A percentile compares a stretch with the other conserved stretches of the same genome.
Conservation (phyloP, 1,140 invertebrate genomes). For the Heliconius hermathena region DNA sequence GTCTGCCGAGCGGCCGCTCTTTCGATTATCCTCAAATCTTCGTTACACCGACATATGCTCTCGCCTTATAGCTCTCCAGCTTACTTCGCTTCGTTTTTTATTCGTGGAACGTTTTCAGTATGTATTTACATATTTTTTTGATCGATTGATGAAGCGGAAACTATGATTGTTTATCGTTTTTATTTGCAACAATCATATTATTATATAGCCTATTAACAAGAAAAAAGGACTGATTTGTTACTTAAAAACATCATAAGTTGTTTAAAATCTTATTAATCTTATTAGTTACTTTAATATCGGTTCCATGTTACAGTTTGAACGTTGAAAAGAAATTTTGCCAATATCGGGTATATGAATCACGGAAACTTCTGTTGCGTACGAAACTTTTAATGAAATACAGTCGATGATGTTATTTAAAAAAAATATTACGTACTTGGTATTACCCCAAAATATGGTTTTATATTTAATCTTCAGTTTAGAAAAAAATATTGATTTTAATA, state of each 20-base stretch:
- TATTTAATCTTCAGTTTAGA: neutral
- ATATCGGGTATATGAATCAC: constrained; percentile 49
- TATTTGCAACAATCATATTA: neutral
- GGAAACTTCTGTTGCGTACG: constrained; percentile 58
- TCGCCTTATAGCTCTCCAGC: constrained; percentile 46
- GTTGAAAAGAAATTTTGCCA: constrained; percentile 40
- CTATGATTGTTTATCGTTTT: neutral
- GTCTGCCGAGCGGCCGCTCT: constrained; percentile 70
- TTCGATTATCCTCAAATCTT: constrained; percentile 82
- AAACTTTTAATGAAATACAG: constrained; percentile 74
- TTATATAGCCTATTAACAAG: neutral
- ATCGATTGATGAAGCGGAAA: neutral
- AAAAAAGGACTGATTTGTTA: neutral
- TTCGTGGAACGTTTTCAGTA: constrained; percentile 21
- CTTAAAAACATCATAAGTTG: constrained; percentile 14
- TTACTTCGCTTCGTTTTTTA: constrained; percentile 27
- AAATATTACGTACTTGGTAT: constrained; percentile 27
- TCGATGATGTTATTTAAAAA: constrained; percentile 14
- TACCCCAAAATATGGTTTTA: neutral
- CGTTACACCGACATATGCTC: constrained; percentile 76
- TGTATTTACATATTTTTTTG: neutral
- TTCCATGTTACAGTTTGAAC: constrained; percentile 27
- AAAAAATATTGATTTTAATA: neutral
- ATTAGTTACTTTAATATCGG: constrained; percentile 28
- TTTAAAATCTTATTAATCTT: constrained; percentile 23